Base-by-base conservation (phyloP, 2,113 vertebrate species). In the Nettapus auritus region DNA sequence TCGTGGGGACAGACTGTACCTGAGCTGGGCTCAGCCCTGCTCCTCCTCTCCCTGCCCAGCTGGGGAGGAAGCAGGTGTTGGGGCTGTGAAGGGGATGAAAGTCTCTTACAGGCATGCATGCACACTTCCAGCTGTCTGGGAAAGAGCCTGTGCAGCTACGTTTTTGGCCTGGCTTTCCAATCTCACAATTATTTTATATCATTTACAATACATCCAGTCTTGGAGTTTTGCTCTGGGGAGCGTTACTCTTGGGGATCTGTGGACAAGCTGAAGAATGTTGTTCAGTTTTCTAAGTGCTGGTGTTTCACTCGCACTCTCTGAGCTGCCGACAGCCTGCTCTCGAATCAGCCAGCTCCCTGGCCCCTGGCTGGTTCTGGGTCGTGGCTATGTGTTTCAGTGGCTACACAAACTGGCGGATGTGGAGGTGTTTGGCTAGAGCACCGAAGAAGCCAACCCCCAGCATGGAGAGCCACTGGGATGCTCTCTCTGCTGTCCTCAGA, bases 1-100 rank as follows among this genome's bases (percentile, higher is more conserved):
- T 93, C 42, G 73, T 59, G 74, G 84, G 69, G 26, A 86, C 80
- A 68, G 33, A 26, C 56, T 96, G 76, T 86, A 91, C 73, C 85
- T 90, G 69, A 75, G 18, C 60, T 70, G 40, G 34, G 26, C 67
- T 96, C 52, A 78, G 42, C 25, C 38, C 31, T 3, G 0, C 29
- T 77, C 67, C 9, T 46, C 44, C 28, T 79, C 46, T 91, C n/a
- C 50, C 73, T 36, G 8, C 34, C 0, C 2, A 75, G 53, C 19
- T 9, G 1, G 2, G 64, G 21, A 86, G 1, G 14, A 91, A 67
- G 82, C 12, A 48, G 68, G 12, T 67, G 11, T 7, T 78, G 38
- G 55, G n/a, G 42, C 29, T 86, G 34, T 19, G 28, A 84, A 82
- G 38, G 13, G 82, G 9, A 52, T 56, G 71, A n/a, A 90, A 70